These are phyloP conservation scores for Corythaeola cristata DNA, from an alignment of 2,113 vertebrate genomes.

Conservation along the genomic window DNA sequence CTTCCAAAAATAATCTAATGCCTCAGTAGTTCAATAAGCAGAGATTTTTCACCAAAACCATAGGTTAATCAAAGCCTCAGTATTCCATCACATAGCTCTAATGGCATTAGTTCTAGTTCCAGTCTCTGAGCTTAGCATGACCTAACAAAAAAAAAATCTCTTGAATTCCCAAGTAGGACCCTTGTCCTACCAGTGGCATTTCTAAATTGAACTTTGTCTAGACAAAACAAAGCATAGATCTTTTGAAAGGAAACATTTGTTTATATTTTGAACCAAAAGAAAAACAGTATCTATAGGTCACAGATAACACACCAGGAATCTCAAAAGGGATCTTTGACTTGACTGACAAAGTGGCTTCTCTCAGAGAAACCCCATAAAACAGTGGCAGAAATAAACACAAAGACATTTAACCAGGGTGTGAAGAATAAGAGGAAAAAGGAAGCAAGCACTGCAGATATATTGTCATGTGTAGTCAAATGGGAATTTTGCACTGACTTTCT, in stretches of 20 bases:
- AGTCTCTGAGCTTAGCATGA: not conserved
- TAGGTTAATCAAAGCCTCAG: not conserved
- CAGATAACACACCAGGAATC: slow-evolving; percentile 43
- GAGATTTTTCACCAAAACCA: not conserved
- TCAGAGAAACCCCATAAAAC: slow-evolving; percentile 23
- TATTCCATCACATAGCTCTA: not conserved
- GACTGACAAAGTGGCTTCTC: slow-evolving; percentile 10
- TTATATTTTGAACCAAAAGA: slow-evolving; percentile 24
- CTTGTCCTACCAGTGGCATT: not conserved
- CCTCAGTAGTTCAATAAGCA: not conserved
- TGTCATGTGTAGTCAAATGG: no score
- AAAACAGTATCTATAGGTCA: slow-evolving; percentile 27
- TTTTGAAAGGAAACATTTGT: not conserved
- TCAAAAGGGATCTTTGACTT: slow-evolving; percentile 50
- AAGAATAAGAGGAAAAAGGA: slow-evolving; percentile 10
- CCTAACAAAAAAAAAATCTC: slow-evolving; percentile 7
- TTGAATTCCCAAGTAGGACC: slow-evolving; percentile 10
- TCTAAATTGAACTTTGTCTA: slow-evolving; percentile 12
- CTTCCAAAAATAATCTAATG: not conserved
- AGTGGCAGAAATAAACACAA: slow-evolving; percentile 36
- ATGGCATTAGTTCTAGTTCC: slow-evolving; percentile 27
- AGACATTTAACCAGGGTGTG: not conserved
- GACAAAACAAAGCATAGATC: not conserved
- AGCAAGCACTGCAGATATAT: slow-evolving; percentile 16
- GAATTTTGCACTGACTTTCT: not conserved